Percentiles rank a stretch among this genome's conserved stretches.
phyloP scores from a whole-genome alignment of 2,888 invertebrate genomes.

The Synergus japonicus region DNA sequence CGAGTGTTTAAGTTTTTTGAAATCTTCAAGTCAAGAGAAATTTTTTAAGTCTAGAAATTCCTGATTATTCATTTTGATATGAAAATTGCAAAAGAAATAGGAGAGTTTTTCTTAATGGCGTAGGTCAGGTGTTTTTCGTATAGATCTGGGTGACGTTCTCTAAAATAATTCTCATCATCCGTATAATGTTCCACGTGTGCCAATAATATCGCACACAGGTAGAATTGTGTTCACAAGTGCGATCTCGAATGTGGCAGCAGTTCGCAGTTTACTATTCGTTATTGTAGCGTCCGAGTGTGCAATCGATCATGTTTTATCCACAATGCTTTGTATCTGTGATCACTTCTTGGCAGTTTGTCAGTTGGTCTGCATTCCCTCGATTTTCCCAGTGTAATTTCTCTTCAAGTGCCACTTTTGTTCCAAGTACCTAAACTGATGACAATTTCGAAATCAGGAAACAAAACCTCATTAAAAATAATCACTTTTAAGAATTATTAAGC shows the following conservation, averaged over 20 bases:
- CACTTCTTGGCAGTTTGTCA: constrained; percentile 51
- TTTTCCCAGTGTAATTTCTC: constrained; percentile 33
- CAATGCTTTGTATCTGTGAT: constrained; percentile 54
- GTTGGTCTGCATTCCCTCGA: constrained; percentile 42
- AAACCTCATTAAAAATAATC: not conserved
- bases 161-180: constrained; percentile 34
- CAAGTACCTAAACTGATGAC: not conserved
- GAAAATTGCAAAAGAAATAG: too few relatives aligned
- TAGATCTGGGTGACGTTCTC: constrained; percentile 3
- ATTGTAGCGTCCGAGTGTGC: constrained; percentile 56
- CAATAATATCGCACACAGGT: constrained; percentile 25
- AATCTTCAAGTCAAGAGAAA: not conserved
- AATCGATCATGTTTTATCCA: constrained; percentile 62
- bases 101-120: not conserved
- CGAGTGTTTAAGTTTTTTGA: not conserved
- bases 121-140: constrained; percentile 10
- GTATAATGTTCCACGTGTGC: constrained; percentile 26
- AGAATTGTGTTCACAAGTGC: constrained; percentile 26
- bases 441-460: not conserved
- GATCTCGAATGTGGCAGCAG: constrained; percentile 46
- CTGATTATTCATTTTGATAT: not conserved
- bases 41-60: not conserved
- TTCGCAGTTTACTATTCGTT: constrained; percentile 59
- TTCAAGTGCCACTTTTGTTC: constrained; percentile 23
- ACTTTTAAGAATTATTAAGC: not conserved